Conservation (phyloP, 2,888 invertebrate genomes). For the Gastracanthus pulcherrimus region DNA sequence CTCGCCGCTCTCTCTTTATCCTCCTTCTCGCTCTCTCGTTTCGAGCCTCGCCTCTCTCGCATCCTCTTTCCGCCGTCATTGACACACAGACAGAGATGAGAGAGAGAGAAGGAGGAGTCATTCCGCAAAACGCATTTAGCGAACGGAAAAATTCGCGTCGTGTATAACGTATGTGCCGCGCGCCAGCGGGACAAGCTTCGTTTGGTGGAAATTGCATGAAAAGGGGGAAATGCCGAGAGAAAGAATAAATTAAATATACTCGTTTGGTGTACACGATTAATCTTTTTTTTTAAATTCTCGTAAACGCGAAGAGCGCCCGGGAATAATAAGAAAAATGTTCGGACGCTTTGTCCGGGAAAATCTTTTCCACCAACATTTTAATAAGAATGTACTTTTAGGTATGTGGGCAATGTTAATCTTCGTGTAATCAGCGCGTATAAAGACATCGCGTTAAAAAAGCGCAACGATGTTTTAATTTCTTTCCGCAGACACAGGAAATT, state of each 20-base stretch:
- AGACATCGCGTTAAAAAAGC: not conserved
- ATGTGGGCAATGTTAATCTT: not conserved
- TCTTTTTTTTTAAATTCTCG: not conserved
- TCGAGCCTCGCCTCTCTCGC: not conserved
- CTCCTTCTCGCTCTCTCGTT: not conserved
- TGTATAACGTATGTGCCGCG: not conserved
- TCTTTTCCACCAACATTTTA: too few species aligned
- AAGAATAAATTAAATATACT: conserved; percentile 4
- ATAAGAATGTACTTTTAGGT: not conserved
- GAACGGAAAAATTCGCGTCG: conserved; percentile 17
- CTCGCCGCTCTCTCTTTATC: not conserved
- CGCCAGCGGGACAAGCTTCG: not conserved
- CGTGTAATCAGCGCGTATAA: not conserved
- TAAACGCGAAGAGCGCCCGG: not conserved
- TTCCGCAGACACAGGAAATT: too few species aligned
- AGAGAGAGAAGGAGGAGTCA: too few species aligned
- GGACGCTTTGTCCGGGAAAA: too few species aligned
- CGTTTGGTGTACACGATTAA: not conserved
- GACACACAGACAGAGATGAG: conserved; percentile 7
- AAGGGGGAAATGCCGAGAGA: not conserved
- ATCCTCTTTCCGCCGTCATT: conserved; percentile 6
- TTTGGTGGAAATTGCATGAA: not conserved
- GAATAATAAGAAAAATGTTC: not conserved
- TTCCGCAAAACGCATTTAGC: conserved; percentile 38
- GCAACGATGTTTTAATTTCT: not conserved